Percentiles rank a stretch among this genome's conserved stretches.
phyloP scores from a whole-genome alignment of 2,797 vertebrate species.

The Myotis pilosus region DNA sequence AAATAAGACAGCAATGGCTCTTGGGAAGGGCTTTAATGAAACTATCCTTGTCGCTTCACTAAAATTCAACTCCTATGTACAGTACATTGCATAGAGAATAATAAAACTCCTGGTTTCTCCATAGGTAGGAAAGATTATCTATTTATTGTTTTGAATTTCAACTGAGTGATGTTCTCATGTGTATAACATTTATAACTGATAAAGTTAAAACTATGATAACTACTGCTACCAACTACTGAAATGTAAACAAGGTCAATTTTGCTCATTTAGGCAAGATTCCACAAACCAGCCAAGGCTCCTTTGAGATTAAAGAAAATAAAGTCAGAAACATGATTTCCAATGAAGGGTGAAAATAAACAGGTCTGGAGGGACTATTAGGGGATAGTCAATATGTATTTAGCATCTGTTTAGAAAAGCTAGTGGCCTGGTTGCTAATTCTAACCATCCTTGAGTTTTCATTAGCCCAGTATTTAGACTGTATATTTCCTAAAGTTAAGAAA shows the following conservation, averaged over 20 bases:
- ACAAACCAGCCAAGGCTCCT: background rate
- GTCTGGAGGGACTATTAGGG: background rate
- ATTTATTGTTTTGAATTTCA: conserved; percentile 44
- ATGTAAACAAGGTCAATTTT: conserved; percentile 24
- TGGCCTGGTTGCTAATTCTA: conserved; percentile 55
- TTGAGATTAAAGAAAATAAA: conserved; percentile 52
- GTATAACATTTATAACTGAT: conserved; percentile 25
- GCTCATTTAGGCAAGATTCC: conserved; percentile 37
- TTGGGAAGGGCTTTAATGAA: background rate
- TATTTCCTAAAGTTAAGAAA: conserved; percentile 42
- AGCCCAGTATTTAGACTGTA: conserved; percentile 18
- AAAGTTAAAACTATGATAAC: background rate
- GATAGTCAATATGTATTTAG: conserved; percentile 44
- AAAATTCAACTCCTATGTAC: background rate
- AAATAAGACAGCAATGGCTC: conserved; percentile 5
- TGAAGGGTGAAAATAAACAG: conserved; percentile 41
- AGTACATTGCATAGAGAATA: background rate
- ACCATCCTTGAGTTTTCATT: conserved; percentile 46
- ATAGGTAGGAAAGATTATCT: background rate
- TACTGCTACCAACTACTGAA: conserved; percentile 40
- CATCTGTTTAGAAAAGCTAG: conserved; percentile 15
- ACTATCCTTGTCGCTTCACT: background rate
- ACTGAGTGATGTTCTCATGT: background rate
- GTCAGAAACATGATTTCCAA: conserved; percentile 46
- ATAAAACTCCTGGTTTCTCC: background rate